These are phyloP conservation scores for Lepidurus packardi DNA, from an alignment of 1,140 invertebrate genomes.

Conservation along the genomic window DNA sequence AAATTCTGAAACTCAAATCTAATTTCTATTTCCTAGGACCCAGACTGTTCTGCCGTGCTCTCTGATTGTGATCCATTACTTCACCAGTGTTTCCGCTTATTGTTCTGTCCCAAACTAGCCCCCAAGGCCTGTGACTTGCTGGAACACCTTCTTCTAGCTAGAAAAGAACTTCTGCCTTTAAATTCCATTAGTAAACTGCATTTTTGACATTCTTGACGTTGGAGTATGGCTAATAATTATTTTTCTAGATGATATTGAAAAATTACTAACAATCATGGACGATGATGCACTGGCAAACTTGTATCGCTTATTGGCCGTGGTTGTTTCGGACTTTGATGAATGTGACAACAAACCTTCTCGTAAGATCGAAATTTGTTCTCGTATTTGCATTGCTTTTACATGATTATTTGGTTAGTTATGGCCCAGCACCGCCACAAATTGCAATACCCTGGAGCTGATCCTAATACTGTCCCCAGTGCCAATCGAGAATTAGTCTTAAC, in stretches of 20 bases:
- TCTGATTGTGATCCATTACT: constrained; percentile 29
- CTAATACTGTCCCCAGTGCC: constrained; percentile 27
- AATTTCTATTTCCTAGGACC: not conserved
- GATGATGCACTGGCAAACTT: constrained; percentile 30
- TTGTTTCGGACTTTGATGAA: constrained; percentile 32
- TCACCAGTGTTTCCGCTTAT: constrained; percentile 31
- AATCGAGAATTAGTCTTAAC: constrained; percentile 34
- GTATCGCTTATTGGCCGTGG: constrained; percentile 28
- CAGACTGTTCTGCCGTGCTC: constrained; percentile 28
- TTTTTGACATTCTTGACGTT: not conserved
- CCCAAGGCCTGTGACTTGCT: constrained; percentile 31
- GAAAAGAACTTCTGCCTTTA: constrained; percentile 29
- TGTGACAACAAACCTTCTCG: constrained; percentile 32
- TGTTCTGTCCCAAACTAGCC: constrained; percentile 24
- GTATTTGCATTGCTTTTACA: not conserved
- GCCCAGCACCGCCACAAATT: constrained; percentile 30
- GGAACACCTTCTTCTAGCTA: constrained; percentile 30
- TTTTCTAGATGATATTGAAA: constrained; percentile 23
- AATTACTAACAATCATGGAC: constrained; percentile 26
- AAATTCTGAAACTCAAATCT: not conserved
- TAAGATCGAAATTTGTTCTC: constrained; percentile 11
- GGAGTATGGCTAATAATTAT: not conserved
- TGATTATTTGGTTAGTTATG: constrained; percentile 26
- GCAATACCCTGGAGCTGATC: constrained; percentile 24
- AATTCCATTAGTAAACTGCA: constrained; percentile 25